A percentile compares a stretch with the other conserved stretches of the same genome.
Evolutionary conservation across 2,113 vertebrate genomes (phyloP).

Genomic region (Lathamus discolor): DNA sequence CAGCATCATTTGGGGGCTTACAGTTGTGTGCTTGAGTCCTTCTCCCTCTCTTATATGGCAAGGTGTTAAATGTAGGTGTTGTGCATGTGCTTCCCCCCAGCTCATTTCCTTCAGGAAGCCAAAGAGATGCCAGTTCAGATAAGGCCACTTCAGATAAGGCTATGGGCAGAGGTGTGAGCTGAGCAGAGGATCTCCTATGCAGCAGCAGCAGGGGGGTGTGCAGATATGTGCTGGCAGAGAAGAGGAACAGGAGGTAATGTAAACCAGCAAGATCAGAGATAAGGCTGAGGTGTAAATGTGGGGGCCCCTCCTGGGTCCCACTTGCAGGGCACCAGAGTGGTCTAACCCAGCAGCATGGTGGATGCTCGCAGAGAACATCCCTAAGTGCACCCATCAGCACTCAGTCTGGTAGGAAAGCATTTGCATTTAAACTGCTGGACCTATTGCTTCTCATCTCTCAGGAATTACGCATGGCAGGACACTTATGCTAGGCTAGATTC

Average conservation of each 20-base stretch:
- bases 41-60: neutral
- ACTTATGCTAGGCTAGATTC: neutral
- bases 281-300: neutral
- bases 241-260: neutral
- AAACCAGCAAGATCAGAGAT: neutral
- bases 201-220: neutral
- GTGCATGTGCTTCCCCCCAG: neutral
- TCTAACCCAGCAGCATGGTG: neutral
- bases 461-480: rapidly evolving
- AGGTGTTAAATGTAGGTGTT: neutral
- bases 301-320: neutral
- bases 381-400: rapidly evolving
- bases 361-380: neutral
- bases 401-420: neutral
- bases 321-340: neutral
- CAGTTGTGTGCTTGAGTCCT: neutral
- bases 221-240: neutral
- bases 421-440: neutral
- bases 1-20: neutral
- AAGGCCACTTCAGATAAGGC: neutral
- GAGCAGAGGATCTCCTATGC: neutral
- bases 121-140: neutral
- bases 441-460: neutral
- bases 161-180: neutral
- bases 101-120: neutral